These are phyloP conservation scores for Oryzias melastigma DNA, from an alignment of 2,113 vertebrate genomes.

Conservation along the genomic window DNA sequence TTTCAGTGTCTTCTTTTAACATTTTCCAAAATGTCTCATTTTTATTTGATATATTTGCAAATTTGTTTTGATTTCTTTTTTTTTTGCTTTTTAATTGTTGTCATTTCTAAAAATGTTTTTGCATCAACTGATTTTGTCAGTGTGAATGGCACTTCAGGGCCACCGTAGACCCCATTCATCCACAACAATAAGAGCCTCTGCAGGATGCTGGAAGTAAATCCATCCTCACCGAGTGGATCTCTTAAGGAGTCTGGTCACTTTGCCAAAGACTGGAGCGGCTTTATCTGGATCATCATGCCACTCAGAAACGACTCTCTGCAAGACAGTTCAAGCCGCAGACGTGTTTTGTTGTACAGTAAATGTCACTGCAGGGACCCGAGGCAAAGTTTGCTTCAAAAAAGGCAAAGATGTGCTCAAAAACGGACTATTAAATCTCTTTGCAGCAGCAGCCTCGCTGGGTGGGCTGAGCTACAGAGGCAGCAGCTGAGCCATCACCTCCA, in stretches of 20 bases:
- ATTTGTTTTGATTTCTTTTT: too few relatives aligned
- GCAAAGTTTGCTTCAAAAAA: conserved; percentile 27
- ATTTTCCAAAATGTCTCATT: too few relatives aligned
- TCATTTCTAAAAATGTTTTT: too few relatives aligned
- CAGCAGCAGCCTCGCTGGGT: conserved; percentile 55
- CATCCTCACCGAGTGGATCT: conserved; percentile 39
- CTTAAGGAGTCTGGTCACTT: conserved; percentile 5
- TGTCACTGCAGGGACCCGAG: conserved; percentile 37
- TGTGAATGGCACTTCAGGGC: too few relatives aligned
- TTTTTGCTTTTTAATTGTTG: too few relatives aligned
- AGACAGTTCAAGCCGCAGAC: conserved; percentile 24
- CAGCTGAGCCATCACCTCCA: conserved; percentile 66
- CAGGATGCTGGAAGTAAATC: conserved; percentile 54
- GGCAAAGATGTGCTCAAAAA: conserved; percentile 26
- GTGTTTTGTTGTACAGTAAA: conserved; percentile 28
- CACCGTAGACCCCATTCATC: too few relatives aligned
- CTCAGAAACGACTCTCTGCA: conserved; percentile 23
- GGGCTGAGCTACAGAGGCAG: conserved; percentile 53
- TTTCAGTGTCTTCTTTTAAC: too few relatives aligned
- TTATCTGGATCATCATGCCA: conserved; percentile 33
- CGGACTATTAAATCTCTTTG: conserved; percentile 44
- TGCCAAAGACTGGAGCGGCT: conserved; percentile 35
- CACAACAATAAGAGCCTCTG: too few relatives aligned
- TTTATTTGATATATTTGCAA: too few relatives aligned
- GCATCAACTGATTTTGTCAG: too few relatives aligned